Evolutionary conservation across 2,888 invertebrate genomes (phyloP).

Genomic region (Platycheirus albimanus): DNA sequence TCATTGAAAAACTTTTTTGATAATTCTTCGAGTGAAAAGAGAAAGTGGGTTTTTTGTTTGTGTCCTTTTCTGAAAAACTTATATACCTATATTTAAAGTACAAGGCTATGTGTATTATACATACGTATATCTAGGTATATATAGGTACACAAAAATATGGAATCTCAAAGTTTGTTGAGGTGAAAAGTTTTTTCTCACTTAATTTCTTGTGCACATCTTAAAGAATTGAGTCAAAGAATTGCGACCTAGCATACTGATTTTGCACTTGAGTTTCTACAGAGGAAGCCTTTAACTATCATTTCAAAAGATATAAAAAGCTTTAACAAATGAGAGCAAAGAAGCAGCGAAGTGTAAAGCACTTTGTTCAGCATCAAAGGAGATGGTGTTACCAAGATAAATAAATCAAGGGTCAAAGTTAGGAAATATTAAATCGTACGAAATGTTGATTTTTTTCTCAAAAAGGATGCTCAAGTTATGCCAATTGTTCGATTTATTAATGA

Average conservation of each 20-base stretch:
- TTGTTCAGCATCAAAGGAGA: neutral
- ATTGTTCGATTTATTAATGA: constrained; percentile 14
- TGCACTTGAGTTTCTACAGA: neutral
- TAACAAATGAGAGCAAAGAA: neutral
- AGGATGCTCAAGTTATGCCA: neutral
- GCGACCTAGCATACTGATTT: neutral
- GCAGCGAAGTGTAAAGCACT: neutral
- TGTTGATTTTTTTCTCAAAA: neutral
- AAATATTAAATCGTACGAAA: neutral
- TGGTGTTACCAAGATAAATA: neutral
- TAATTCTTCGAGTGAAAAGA: constrained; percentile 42
- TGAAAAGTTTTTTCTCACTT: constrained; percentile 16
- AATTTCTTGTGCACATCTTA: neutral
- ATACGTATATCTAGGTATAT: no score
- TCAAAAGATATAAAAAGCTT: neutral
- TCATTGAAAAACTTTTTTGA: constrained; percentile 64
- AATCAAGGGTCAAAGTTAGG: neutral
- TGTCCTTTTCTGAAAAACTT: neutral
- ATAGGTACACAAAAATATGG: constrained; percentile 5
- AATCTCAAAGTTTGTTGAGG: constrained; percentile 20
- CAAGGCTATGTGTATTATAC: neutral
- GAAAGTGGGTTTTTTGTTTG: constrained; percentile 37
- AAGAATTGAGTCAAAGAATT: neutral
- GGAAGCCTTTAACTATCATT: neutral
- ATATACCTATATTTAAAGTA: neutral